Evolutionary conservation across 2,797 vertebrate species (phyloP).

Genomic region (Anguilla anguilla): DNA sequence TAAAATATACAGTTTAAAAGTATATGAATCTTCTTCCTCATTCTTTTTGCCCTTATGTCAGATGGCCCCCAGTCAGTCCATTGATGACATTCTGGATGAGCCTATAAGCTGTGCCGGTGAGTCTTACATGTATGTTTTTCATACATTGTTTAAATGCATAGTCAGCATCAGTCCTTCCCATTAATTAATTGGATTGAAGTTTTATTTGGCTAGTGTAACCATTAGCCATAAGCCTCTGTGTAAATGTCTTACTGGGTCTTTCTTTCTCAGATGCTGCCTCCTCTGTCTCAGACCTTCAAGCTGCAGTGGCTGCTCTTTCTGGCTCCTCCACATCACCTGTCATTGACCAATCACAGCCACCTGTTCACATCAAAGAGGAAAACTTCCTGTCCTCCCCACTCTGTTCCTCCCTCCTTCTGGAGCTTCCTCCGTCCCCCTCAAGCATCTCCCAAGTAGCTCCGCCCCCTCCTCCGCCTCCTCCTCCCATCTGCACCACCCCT

Average conservation of each 20-base stretch:
- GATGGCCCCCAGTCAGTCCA: constrained; percentile 84
- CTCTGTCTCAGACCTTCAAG: constrained; percentile 58
- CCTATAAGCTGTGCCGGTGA: constrained; percentile 70
- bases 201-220: not conserved
- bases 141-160: not conserved
- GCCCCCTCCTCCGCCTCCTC: constrained; percentile 68
- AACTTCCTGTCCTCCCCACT: constrained; percentile 76
- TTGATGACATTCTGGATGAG: constrained; percentile 86
- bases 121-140: constrained; percentile 16
- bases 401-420: constrained; percentile 76
- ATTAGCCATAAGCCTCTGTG: not conserved
- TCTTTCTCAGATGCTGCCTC: constrained; percentile 57
- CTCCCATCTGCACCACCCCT: constrained; percentile 76
- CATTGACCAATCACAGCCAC: constrained; percentile 54
- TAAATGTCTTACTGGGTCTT: constrained; percentile 28
- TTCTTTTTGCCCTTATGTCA: constrained; percentile 53
- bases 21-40: constrained; percentile 16
- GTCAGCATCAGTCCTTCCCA: constrained; percentile 18
- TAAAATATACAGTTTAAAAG: not conserved
- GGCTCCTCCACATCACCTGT: constrained; percentile 46
- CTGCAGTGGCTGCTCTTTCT: constrained; percentile 45
- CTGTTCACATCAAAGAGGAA: constrained; percentile 65
- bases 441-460: constrained; percentile 64
- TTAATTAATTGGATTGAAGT: not conserved
- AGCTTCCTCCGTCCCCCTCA: constrained; percentile 76